Base-by-base conservation (phyloP, 2,113 vertebrate genomes). In the Pluvialis apricaria region DNA sequence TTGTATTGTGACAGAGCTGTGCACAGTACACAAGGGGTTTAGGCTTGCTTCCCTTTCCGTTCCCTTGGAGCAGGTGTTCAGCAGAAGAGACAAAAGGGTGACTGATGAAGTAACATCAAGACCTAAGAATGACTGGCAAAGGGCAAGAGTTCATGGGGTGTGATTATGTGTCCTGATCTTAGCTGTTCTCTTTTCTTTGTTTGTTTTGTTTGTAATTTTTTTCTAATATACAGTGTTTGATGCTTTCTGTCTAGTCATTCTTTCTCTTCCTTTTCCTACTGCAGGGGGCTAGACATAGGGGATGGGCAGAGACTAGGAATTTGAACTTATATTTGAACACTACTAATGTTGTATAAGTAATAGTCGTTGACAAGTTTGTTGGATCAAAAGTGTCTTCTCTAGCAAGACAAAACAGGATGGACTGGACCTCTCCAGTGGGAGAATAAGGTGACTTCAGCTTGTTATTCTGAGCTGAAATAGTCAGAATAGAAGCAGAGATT, bases 1-100 rank as follows among this genome's bases (percentile, higher is more conserved):
- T 86, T 54, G 71, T 57, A 5, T 88, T 95, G 89, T 96, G 94
- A 80, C 96, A 94, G 84, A 83, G 82, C 89, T 57, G 84, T 18
- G 18, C 2, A 1, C 38, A 34, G 65, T 55, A 58, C 65, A 38
- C 71, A 24, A 20, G 66, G 69, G 72, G 24, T 52, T 94, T 65
- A 29, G 61, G 16, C 58, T 83, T 42, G 31, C 87, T 96, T 91
- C 95, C 89, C 57, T 91, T 96, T 93, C 92, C 16, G 7, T 58
- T 86, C 60, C 32, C 55, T 77, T 77, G 49, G 58, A 87, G 91
- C 91, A 95, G 92, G 92, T 96, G 79, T 91, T 88, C 66, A 65
- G 47, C 91, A 78, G 29, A 79, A 77, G 69, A 64, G 80, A 32
- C 90, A 88, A 81, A 71, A 75, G n/a, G n/a, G 32, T 64, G 49